These are phyloP conservation scores for Protomyctophum bolini DNA, from an alignment of 2,113 vertebrate genomes.

Conservation along the genomic window DNA sequence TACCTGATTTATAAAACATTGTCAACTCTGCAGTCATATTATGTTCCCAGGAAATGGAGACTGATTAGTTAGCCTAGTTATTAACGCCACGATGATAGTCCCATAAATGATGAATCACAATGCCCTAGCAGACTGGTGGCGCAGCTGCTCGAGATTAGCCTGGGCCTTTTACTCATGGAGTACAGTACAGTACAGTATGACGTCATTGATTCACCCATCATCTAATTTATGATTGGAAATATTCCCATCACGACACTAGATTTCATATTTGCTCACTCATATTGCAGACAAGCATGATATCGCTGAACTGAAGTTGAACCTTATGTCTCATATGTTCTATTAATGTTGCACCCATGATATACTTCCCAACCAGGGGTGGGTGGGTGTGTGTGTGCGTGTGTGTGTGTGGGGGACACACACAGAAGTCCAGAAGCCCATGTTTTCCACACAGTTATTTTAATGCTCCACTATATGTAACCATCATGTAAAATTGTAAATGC, in stretches of 20 bases:
- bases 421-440: too few relatives aligned
- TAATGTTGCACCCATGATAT: constrained; percentile 1
- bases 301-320: constrained; percentile 14
- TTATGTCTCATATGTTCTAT: background rate
- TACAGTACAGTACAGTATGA: background rate
- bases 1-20: constrained; percentile 7
- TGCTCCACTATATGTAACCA: too few relatives aligned
- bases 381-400: too few relatives aligned
- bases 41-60: constrained; percentile 1
- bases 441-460: too few relatives aligned
- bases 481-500: too few relatives aligned
- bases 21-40: background rate
- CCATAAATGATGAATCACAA: constrained; percentile 14
- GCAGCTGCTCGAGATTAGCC: background rate
- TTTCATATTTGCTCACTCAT: constrained; percentile 20
- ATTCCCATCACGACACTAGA: constrained; percentile 22
- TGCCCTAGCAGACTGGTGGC: background rate
- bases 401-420: too few relatives aligned
- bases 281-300: constrained; percentile 9
- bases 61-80: background rate
- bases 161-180: background rate
- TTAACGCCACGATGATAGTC: background rate
- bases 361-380: too few relatives aligned
- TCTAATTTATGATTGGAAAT: constrained; percentile 20
- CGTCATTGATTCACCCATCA: constrained; percentile 5